phyloP scores from a whole-genome alignment of 2,113 vertebrate species.

The Pleuronectes platessa region DNA sequence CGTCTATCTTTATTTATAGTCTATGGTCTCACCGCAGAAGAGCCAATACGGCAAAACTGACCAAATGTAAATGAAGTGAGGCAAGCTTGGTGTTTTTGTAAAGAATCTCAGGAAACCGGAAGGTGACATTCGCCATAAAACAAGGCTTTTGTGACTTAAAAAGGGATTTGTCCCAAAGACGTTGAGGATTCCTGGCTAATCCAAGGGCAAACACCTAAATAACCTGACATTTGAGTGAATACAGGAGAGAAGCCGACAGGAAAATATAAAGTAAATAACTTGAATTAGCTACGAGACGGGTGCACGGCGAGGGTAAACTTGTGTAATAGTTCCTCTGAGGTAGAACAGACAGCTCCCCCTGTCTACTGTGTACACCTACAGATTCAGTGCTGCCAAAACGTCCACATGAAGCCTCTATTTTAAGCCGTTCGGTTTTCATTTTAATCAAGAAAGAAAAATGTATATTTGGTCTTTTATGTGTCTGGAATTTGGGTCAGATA shows the following conservation, averaged over 20 bases:
- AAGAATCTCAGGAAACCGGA: slow-evolving; percentile 24
- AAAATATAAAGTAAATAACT: slow-evolving; percentile 12
- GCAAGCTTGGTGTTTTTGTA: background rate
- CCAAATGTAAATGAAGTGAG: background rate
- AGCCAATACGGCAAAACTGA: background rate
- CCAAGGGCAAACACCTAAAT: slow-evolving; percentile 26
- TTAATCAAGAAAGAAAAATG: background rate
- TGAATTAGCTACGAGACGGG: slow-evolving; percentile 33
- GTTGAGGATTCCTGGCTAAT: slow-evolving; percentile 30
- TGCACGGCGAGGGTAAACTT: background rate
- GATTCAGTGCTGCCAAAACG: background rate
- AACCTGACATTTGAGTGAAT: slow-evolving; percentile 20
- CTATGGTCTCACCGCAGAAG: background rate
- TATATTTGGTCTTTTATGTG: background rate
- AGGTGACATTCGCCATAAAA: slow-evolving; percentile 30
- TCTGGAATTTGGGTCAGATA: slow-evolving; percentile 5
- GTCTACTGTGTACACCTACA: background rate
- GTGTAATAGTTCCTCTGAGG: background rate
- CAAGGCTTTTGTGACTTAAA: slow-evolving; percentile 22
- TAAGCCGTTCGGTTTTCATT: background rate
- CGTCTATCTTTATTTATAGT: background rate
- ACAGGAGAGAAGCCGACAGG: slow-evolving; percentile 3
- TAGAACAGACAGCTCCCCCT: background rate
- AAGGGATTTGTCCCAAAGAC: slow-evolving; percentile 20
- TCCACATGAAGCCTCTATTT: background rate